phyloP scores from a whole-genome alignment of 1,140 invertebrate species.

The Leptinotarsa lineolata region DNA sequence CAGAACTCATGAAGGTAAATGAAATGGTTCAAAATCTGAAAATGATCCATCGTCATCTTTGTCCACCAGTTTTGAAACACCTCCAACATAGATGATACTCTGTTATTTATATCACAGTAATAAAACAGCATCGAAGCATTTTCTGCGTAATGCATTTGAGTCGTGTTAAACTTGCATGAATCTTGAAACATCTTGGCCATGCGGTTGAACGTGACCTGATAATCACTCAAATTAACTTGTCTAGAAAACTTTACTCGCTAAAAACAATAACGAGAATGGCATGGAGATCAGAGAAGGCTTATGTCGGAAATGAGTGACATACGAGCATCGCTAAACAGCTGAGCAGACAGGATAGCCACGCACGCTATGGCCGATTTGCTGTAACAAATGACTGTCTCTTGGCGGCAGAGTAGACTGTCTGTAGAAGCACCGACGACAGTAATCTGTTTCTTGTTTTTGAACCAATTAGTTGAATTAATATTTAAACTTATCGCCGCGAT shows the following conservation, averaged over 20 bases:
- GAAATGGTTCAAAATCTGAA: too few species aligned
- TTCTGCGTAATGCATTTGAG: background rate
- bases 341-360: slow-evolving; percentile 54
- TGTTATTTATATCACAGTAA: too few species aligned
- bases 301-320: slow-evolving; percentile 57
- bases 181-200: background rate
- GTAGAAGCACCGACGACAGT: slow-evolving; percentile 42
- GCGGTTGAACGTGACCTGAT: background rate
- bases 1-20: too few species aligned
- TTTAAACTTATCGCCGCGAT: slow-evolving; percentile 47
- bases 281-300: slow-evolving; percentile 42
- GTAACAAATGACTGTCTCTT: slow-evolving; percentile 55
- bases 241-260: background rate
- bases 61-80: too few species aligned
- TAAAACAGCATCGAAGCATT: background rate
- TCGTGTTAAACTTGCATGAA: slow-evolving; percentile 2
- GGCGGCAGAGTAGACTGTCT: slow-evolving; percentile 49
- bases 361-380: slow-evolving; percentile 56
- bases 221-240: slow-evolving; percentile 10
- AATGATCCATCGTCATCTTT: too few species aligned
- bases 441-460: slow-evolving; percentile 49
- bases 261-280: slow-evolving; percentile 30
- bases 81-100: too few species aligned
- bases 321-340: slow-evolving; percentile 57
- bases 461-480: slow-evolving; percentile 57